phyloP scores from a whole-genome alignment of 92 coral and sea anemone genomes.

The Porites cylindrica region DNA sequence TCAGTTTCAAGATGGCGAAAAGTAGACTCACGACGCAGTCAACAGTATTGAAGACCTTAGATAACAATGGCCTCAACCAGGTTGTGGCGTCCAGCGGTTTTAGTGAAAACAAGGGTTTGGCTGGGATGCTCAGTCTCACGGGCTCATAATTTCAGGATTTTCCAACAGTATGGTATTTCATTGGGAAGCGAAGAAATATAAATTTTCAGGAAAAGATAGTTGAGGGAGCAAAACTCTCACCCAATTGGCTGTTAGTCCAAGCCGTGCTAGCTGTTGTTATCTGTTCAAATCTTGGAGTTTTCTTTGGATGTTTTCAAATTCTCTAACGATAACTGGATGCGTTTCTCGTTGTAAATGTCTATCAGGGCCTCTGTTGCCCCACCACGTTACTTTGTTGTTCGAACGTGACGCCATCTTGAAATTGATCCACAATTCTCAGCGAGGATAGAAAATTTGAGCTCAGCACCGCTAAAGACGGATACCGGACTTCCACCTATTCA shows the following conservation, averaged over 20 bases:
- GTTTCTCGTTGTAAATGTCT: too few relatives aligned
- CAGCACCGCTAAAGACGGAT: constrained; percentile 3
- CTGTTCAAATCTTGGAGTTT: not conserved
- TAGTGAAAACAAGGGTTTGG: too few relatives aligned
- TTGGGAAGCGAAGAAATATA: not conserved
- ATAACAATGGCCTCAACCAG: too few relatives aligned
- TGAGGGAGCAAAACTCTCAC: too few relatives aligned
- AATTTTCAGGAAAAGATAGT: too few relatives aligned
- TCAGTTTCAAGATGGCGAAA: not conserved
- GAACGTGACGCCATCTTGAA: not conserved
- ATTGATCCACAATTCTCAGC: not conserved
- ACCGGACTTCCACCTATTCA: not conserved
- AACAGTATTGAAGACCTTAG: not conserved
- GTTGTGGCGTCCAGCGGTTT: too few relatives aligned
- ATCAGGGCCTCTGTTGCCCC: too few relatives aligned
- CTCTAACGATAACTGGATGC: not conserved
- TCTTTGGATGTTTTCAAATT: not conserved
- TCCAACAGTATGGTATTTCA: not conserved
- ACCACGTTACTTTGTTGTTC: not conserved
- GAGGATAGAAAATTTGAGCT: not conserved
- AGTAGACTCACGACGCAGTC: not conserved
- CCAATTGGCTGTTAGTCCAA: too few relatives aligned
- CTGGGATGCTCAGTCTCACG: too few relatives aligned
- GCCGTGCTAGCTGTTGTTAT: too few relatives aligned
- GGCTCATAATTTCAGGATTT: too few relatives aligned